Evolutionary conservation across 1,140 invertebrate species (phyloP).

Genomic region (Pectinophora gossypiella): DNA sequence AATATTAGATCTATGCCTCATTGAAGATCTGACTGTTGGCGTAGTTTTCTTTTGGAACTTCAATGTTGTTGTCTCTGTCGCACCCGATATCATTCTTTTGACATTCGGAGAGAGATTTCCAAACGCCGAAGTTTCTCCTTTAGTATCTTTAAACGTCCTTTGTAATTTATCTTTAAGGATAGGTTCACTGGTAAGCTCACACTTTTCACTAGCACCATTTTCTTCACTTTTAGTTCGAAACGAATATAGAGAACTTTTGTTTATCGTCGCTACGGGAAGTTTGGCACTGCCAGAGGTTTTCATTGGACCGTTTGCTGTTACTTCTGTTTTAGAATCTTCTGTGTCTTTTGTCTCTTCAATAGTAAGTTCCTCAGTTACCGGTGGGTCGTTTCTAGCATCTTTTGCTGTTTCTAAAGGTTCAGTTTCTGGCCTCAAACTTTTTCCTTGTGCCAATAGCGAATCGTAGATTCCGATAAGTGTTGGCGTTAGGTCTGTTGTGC

Average conservation of each 20-base stretch:
- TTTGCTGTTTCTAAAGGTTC: conserved; percentile 55
- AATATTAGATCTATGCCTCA: conserved; percentile 59
- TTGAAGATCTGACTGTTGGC: conserved; percentile 52
- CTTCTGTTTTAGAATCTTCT: conserved; percentile 4
- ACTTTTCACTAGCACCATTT: conserved; percentile 54
- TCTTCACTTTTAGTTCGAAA: conserved; percentile 65
- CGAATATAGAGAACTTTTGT: conserved; percentile 61
- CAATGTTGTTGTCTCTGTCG: conserved; percentile 65
- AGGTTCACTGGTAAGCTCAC: conserved; percentile 45
- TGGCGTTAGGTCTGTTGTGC: conserved; percentile 77
- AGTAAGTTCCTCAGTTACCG: conserved; percentile 24
- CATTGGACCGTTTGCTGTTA: conserved; percentile 40
- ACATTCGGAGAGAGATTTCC: conserved; percentile 76
- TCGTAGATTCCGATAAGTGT: conserved; percentile 78
- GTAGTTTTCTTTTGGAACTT: conserved; percentile 68
- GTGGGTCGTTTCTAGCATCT: conserved; percentile 67
- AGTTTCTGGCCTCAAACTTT: conserved; percentile 49
- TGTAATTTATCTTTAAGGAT: conserved; percentile 37
- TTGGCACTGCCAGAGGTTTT: conserved; percentile 64
- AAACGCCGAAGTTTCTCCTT: conserved; percentile 53
- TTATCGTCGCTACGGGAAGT: conserved; percentile 55
- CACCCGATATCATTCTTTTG: conserved; percentile 76
- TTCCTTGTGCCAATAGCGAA: conserved; percentile 58
- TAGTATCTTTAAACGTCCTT: conserved; percentile 54
- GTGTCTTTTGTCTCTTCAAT: conserved; percentile 14